Evolutionary conservation across 2,888 invertebrate species (phyloP).

Genomic region (Macrophya annulata): DNA sequence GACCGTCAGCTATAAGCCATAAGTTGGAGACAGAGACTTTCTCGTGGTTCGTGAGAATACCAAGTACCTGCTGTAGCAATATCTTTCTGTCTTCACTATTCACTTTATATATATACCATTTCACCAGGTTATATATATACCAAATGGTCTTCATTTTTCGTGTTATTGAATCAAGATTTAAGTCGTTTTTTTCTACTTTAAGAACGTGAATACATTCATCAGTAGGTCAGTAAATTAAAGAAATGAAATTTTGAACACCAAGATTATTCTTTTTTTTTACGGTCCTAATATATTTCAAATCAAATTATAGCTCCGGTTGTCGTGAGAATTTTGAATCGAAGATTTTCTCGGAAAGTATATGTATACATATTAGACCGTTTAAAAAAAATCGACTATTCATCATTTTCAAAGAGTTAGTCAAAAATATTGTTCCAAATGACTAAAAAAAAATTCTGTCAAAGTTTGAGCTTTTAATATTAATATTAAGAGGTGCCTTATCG

Average conservation of each 20-base stretch:
- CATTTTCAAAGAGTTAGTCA: too few relatives aligned
- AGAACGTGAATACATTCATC: not conserved
- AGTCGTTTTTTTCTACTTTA: too few relatives aligned
- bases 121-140: not conserved
- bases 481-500: too few relatives aligned
- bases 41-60: slow-evolving; percentile 52
- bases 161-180: too few relatives aligned
- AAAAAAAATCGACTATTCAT: too few relatives aligned
- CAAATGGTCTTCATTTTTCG: not conserved
- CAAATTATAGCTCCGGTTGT: not conserved
- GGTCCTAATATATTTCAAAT: not conserved
- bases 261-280: not conserved
- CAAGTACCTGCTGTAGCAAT: slow-evolving; percentile 41
- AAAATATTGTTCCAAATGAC: too few relatives aligned
- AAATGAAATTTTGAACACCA: not conserved
- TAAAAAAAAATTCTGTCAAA: too few relatives aligned
- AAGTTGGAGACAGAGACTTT: slow-evolving; percentile 49
- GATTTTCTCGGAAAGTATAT: not conserved
- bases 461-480: too few relatives aligned
- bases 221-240: not conserved
- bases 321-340: too few relatives aligned
- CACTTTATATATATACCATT: slow-evolving; percentile 8
- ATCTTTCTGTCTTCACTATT: slow-evolving; percentile 6
- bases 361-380: too few relatives aligned
- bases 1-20: slow-evolving; percentile 43